Base-by-base conservation (phyloP, 2,113 vertebrate genomes). In the Campylomormyrus numenius region DNA sequence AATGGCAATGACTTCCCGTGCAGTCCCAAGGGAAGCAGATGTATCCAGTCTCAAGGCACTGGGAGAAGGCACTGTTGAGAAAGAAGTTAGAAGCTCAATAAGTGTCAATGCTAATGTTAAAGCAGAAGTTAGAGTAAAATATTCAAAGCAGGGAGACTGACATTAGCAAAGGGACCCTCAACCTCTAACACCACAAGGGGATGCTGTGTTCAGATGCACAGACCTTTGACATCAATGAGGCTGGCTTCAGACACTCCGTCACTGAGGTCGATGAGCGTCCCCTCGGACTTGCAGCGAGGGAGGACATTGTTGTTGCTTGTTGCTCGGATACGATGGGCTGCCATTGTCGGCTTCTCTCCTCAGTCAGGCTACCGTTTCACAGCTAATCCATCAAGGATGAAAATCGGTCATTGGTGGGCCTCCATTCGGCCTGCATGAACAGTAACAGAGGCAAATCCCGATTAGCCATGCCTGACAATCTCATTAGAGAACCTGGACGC, bases 241-340 rank as follows among this genome's bases (percentile, higher is more conserved):
- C 95, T 95, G 80, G 94, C 93, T 46, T 97, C 97, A 0, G 96
- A 91, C 13, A 97, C 95, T 24, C 96, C 96, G 21, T 97, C 97
- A 0, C 95, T 88, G 77, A 98, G 95, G 93, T 99, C 97, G 9
- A 99, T 97, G 86, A 99, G 96, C 0, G 98, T 97, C 77, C 98
- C 98, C 94, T 99, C 98, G 0, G 98, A 99, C 93, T 95, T 97
- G 95, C 98, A 99, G 46, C 98, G 97, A 0, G 98, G 98, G 85
- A 99, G 97, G 84, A 96, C 93, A 0, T 95, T 96, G 45, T 96
- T 95, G 93, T 95, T 97, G 94, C 95, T 98, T 46, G 96, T 97
- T 0, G 96, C 97, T 85, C 98, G 96, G 93, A 99, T 99, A 90
- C 98, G 96, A 92, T 99, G 97, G 13, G 98, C 98, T 0, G 98